These are phyloP conservation scores for Oppia nitens DNA, from an alignment of 1,140 invertebrate species.

Conservation along the genomic window DNA sequence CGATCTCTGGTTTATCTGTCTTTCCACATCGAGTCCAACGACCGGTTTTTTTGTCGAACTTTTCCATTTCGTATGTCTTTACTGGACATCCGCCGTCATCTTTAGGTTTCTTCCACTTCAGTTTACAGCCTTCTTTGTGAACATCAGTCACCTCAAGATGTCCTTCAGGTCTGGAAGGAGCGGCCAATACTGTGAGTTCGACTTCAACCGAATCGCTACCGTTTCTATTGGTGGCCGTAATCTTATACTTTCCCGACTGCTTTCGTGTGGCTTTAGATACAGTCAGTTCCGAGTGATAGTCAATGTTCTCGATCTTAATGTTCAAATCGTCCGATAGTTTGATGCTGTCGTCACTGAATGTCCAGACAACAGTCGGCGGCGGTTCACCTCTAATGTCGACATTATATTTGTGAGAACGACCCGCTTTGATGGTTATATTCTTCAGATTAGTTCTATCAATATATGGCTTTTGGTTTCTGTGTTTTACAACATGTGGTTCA, in stretches of 20 bases:
- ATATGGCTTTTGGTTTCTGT: constrained; percentile 6
- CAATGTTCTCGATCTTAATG: constrained; percentile 71
- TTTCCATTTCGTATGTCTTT: constrained; percentile 94
- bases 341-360: constrained; percentile 30
- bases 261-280: constrained; percentile 78
- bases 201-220: constrained; percentile 83
- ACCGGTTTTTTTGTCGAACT: constrained; percentile 77
- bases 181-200: constrained; percentile 48
- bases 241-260: constrained; percentile 72
- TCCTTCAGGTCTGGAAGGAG: constrained; percentile 19
- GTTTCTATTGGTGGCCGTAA: constrained; percentile 70
- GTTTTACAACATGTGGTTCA: constrained; percentile 13
- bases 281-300: constrained; percentile 89
- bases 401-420: constrained; percentile 58
- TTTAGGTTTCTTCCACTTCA: constrained; percentile 80
- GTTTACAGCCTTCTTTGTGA: constrained; percentile 77
- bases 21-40: constrained; percentile 78
- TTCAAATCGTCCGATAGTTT: constrained; percentile 38
- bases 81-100: constrained; percentile 83
- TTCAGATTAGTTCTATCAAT: constrained; percentile 51
- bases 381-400: constrained; percentile 89
- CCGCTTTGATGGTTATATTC: constrained; percentile 50
- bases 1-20: constrained; percentile 56
- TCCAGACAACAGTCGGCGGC: constrained; percentile 70
- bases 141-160: constrained; percentile 60